Evolutionary conservation across 2,797 vertebrate genomes (phyloP).

Genomic region (Pogoniulus pusillus): DNA sequence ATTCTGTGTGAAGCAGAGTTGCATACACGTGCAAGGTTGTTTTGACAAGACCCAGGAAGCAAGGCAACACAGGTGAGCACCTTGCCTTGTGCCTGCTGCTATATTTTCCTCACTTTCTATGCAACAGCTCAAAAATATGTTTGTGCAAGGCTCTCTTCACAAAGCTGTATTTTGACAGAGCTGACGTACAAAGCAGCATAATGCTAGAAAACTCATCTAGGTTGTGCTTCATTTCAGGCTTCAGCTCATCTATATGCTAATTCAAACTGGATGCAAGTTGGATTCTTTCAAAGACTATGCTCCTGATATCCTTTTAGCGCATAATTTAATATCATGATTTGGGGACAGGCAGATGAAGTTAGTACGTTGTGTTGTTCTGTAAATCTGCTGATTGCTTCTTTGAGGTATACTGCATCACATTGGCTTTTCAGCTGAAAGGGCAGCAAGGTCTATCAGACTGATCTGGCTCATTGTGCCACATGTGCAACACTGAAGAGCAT

Average conservation of each 20-base stretch:
- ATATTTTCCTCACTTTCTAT: background rate
- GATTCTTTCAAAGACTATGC: constrained; percentile 43
- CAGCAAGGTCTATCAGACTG: constrained; percentile 29
- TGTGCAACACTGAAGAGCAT: background rate
- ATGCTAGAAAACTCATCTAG: constrained; percentile 29
- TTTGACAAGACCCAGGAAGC: background rate
- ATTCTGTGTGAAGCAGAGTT: background rate
- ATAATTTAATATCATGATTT: constrained; percentile 75
- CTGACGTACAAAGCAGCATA: constrained; percentile 44
- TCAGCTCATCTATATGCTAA: constrained; percentile 78
- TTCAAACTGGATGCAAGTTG: constrained; percentile 39
- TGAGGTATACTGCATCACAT: constrained; percentile 20
- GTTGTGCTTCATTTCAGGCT: constrained; percentile 52
- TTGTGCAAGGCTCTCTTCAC: background rate
- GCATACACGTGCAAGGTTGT: rapidly evolving
- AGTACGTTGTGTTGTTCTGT: constrained; percentile 41
- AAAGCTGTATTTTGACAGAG: constrained; percentile 25
- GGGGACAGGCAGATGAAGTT: constrained; percentile 59
- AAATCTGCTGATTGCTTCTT: constrained; percentile 65
- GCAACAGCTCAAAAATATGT: constrained; percentile 1
- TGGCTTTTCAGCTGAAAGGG: constrained; percentile 41
- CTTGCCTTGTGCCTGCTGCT: background rate
- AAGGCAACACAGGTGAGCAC: background rate
- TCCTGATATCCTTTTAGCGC: constrained; percentile 71
- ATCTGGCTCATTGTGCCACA: constrained; percentile 45